Conservation (phyloP, 2,888 invertebrate species). For the Melanophora roralis region DNA sequence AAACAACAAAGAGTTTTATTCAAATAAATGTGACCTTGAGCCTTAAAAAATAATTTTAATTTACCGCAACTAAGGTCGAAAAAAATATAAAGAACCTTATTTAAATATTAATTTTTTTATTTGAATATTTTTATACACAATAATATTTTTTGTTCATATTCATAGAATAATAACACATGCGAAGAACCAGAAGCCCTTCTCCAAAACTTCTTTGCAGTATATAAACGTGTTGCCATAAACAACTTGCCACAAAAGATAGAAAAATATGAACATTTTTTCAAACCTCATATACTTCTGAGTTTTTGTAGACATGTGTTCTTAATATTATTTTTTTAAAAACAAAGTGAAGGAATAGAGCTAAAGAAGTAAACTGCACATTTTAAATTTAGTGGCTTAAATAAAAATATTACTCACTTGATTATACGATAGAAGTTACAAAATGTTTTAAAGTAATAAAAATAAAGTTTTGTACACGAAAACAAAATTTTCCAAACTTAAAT, state of each 20-base stretch:
- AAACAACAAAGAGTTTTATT: no score
- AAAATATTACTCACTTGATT: constrained; percentile 50
- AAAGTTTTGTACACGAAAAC: constrained; percentile 64
- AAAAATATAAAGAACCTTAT: no score
- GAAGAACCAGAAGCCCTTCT: neutral
- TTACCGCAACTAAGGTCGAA: no score
- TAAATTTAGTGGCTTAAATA: constrained; percentile 18
- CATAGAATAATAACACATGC: no score
- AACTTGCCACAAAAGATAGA: constrained; percentile 21
- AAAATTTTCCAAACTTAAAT: constrained; percentile 33
- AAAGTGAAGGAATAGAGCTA: neutral
- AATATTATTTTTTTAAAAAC: neutral
- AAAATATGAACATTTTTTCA: constrained; percentile 8
- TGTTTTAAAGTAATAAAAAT: constrained; percentile 70
- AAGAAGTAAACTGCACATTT: constrained; percentile 40
- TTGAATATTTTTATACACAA: neutral
- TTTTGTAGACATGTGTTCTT: neutral
- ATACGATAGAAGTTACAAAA: constrained; percentile 14
- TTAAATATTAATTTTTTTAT: neutral
- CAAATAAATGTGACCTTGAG: no score
- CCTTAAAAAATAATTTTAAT: no score
- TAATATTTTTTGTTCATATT: no score
- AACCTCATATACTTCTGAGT: neutral
- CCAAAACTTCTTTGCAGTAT: no score
- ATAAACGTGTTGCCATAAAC: neutral